These are phyloP conservation scores for Drosophila melanica DNA, from an alignment of 1,140 invertebrate species.

Conservation along the genomic window DNA sequence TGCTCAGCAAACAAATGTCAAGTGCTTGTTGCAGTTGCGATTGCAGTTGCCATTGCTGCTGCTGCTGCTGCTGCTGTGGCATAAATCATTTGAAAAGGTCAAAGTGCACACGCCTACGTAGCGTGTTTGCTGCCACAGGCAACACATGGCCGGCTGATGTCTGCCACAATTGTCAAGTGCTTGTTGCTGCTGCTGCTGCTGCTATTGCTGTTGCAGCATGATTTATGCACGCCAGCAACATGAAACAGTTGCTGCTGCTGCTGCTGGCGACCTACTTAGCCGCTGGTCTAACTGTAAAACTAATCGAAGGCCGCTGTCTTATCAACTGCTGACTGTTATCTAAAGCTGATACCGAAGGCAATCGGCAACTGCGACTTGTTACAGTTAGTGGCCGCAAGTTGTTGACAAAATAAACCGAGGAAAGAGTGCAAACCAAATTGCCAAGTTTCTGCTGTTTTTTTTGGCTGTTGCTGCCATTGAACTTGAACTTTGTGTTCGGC, in stretches of 20 bases:
- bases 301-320: conserved; percentile 38
- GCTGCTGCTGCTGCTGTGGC: conserved; percentile 32
- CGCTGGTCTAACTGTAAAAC: conserved; percentile 21
- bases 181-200: conserved; percentile 32
- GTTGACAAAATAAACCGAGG: neutral
- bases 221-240: conserved; percentile 59
- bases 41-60: conserved; percentile 25
- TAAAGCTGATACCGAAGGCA: conserved; percentile 23
- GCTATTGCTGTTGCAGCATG: conserved; percentile 43
- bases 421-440: conserved; percentile 3
- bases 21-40: conserved; percentile 38
- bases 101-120: conserved; percentile 60
- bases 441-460: conserved; percentile 2
- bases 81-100: conserved; percentile 72
- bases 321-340: conserved; percentile 30
- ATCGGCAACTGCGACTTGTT: conserved; percentile 8
- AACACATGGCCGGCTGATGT: conserved; percentile 64
- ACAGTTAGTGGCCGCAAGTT: neutral
- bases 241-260: conserved; percentile 13
- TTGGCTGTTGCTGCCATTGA: conserved; percentile 54
- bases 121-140: conserved; percentile 34
- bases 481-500: conserved; percentile 67
- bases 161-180: conserved; percentile 64
- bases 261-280: conserved; percentile 56
- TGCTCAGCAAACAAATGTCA: conserved; percentile 45